A percentile compares a stretch with the other conserved stretches of the same genome.
Evolutionary conservation across 2,888 invertebrate genomes (phyloP).

Genomic region (Sylvicola cinctus): DNA sequence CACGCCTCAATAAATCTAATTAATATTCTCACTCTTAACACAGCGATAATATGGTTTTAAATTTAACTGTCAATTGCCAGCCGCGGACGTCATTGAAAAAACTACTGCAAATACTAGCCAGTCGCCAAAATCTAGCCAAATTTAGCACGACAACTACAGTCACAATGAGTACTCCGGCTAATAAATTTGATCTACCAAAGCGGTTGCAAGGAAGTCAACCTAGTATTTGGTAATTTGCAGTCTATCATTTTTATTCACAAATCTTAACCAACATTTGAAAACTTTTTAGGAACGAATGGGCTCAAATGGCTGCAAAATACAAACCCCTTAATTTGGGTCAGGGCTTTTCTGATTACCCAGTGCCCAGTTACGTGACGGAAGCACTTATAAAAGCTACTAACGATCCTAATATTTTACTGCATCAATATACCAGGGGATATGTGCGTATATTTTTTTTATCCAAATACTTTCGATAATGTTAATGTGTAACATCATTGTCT

Average conservation of each 20-base stretch:
- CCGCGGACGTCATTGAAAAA: no score
- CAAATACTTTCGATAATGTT: neutral
- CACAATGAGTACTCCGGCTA: no score
- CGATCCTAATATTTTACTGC: conserved; percentile 49
- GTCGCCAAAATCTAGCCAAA: no score
- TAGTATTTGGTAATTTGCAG: conserved; percentile 19
- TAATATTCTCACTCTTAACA: no score
- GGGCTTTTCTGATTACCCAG: conserved; percentile 85
- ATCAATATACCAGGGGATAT: conserved; percentile 89
- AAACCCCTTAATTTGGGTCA: conserved; percentile 88
- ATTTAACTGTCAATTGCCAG: no score
- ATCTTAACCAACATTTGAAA: conserved; percentile 3
- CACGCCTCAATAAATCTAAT: no score
- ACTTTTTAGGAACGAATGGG: conserved; percentile 69
- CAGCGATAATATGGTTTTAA: no score
- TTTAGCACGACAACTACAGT: no score
- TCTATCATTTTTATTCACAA: neutral
- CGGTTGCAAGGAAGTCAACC: conserved; percentile 22
- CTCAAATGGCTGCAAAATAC: conserved; percentile 55
- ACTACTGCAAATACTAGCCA: no score
- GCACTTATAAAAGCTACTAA: conserved; percentile 46
- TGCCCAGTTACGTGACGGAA: conserved; percentile 63
- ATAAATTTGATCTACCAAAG: conserved; percentile 20
- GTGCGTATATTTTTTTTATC: conserved; percentile 40
- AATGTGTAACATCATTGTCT: no score